phyloP scores from a whole-genome alignment of 2,113 vertebrate species.

The Xerus inauris region DNA sequence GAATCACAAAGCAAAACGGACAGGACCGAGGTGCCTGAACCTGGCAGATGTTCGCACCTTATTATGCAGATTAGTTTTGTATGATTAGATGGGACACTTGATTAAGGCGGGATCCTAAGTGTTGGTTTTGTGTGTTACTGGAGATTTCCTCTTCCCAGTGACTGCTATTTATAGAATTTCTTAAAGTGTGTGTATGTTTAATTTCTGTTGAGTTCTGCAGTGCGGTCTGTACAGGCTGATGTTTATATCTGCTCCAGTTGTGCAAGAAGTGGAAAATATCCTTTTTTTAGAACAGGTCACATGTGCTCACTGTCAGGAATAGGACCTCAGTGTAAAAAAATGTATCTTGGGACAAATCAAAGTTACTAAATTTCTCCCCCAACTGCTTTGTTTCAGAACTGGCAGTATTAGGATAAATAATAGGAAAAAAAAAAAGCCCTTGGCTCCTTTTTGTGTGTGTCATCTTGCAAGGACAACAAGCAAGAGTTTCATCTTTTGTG shows the following conservation, averaged over 20 bases:
- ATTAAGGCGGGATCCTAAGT: slow-evolving; percentile 81
- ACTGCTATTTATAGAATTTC: slow-evolving; percentile 85
- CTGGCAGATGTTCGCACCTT: slow-evolving; percentile 79
- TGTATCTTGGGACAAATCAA: slow-evolving; percentile 87
- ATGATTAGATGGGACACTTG: slow-evolving; percentile 83
- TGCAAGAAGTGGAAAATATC: slow-evolving; percentile 92
- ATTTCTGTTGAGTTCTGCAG: slow-evolving; percentile 84
- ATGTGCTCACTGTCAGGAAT: slow-evolving; percentile 89
- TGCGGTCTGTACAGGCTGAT: slow-evolving; percentile 87
- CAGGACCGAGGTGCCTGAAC: slow-evolving; percentile 59
- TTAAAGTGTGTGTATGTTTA: slow-evolving; percentile 76
- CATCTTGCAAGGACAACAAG: slow-evolving; percentile 56
- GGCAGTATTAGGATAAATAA: slow-evolving; percentile 78
- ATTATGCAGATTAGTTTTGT: slow-evolving; percentile 82
- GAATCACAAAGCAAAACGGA: slow-evolving; percentile 30
- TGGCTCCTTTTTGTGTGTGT: slow-evolving; percentile 7
- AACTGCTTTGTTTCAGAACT: slow-evolving; percentile 81
- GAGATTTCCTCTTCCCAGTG: slow-evolving; percentile 83
- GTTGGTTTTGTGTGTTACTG: slow-evolving; percentile 74
- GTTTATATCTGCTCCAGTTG: slow-evolving; percentile 91
- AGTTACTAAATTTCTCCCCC: slow-evolving; percentile 85
- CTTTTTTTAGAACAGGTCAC: slow-evolving; percentile 93
- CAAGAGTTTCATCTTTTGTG: slow-evolving; percentile 41
- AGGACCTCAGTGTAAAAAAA: slow-evolving; percentile 84
- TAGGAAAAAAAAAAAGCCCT: background rate